Conservation (phyloP, 2,888 invertebrate genomes). For the Andricus quercusramuli region DNA sequence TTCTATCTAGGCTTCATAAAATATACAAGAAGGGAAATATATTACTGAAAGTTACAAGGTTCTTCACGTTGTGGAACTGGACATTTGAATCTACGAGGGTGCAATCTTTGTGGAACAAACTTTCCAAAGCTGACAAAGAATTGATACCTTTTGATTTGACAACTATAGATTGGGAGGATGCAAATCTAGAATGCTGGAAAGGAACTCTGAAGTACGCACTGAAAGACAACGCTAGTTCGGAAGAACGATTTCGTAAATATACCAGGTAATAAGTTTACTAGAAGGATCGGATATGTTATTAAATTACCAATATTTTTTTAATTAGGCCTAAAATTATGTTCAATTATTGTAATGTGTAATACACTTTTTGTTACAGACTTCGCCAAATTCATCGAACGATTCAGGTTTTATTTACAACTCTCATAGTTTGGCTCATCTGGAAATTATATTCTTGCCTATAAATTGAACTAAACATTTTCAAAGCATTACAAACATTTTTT, state of each 20-base stretch:
- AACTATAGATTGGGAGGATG: slow-evolving; percentile 84
- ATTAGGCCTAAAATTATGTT: not conserved
- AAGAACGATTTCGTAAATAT: not conserved
- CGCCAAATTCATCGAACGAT: not conserved
- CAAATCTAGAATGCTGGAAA: not conserved
- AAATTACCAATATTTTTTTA: not conserved
- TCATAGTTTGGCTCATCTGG: not conserved
- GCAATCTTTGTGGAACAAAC: slow-evolving; percentile 79
- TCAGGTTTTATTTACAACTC: not conserved
- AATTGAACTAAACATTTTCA: no score
- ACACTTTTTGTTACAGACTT: not conserved
- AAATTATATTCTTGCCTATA: no score
- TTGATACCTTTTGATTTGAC: slow-evolving; percentile 86
- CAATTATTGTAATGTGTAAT: not conserved
- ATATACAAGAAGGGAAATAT: slow-evolving; percentile 82
- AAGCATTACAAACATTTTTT: no score
- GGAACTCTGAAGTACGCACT: not conserved
- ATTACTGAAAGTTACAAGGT: slow-evolving; percentile 83
- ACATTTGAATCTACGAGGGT: slow-evolving; percentile 59
- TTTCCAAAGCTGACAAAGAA: slow-evolving; percentile 81
- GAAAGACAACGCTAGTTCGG: not conserved
- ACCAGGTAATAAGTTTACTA: not conserved
- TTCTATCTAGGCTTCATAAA: slow-evolving; percentile 81
- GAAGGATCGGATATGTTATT: not conserved
- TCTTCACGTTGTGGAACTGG: slow-evolving; percentile 86